phyloP scores from a whole-genome alignment of 2,797 vertebrate species.

The Harpagifer antarcticus region DNA sequence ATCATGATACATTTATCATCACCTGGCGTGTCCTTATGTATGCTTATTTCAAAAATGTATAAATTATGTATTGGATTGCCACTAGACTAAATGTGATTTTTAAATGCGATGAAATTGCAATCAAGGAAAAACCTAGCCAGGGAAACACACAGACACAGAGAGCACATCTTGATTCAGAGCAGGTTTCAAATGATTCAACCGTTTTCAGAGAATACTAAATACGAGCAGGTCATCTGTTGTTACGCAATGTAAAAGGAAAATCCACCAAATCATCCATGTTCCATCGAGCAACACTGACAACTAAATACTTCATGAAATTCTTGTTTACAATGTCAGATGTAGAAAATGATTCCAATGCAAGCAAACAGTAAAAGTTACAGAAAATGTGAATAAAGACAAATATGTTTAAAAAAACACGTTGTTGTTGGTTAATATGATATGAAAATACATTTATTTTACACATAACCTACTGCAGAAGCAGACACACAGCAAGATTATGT shows the following conservation, averaged over 20 bases:
- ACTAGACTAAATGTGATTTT: conserved; percentile 46
- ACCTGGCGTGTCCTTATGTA: conserved; percentile 44
- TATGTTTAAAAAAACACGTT: neutral
- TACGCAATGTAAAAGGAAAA: conserved; percentile 21
- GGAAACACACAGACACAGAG: conserved; percentile 4
- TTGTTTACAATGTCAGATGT: neutral
- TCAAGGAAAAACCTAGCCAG: conserved; percentile 24
- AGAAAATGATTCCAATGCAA: neutral
- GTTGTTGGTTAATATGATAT: neutral
- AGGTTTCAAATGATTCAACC: conserved; percentile 42
- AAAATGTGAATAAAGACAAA: neutral
- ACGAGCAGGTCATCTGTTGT: conserved; percentile 24
- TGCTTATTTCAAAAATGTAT: conserved; percentile 52
- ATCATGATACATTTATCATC: conserved; percentile 42
- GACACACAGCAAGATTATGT: neutral
- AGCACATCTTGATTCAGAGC: conserved; percentile 25
- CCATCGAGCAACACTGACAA: conserved; percentile 16
- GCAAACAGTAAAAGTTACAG: neutral
- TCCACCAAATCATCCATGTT: conserved; percentile 15
- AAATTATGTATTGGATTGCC: conserved; percentile 54
- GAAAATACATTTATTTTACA: conserved; percentile 20
- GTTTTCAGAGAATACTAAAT: conserved; percentile 39
- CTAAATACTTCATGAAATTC: conserved; percentile 1
- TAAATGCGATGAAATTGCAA: conserved; percentile 58
- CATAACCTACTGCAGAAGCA: neutral